Base-by-base conservation (phyloP, 2,113 vertebrate genomes). In the Trogon surrucura region DNA sequence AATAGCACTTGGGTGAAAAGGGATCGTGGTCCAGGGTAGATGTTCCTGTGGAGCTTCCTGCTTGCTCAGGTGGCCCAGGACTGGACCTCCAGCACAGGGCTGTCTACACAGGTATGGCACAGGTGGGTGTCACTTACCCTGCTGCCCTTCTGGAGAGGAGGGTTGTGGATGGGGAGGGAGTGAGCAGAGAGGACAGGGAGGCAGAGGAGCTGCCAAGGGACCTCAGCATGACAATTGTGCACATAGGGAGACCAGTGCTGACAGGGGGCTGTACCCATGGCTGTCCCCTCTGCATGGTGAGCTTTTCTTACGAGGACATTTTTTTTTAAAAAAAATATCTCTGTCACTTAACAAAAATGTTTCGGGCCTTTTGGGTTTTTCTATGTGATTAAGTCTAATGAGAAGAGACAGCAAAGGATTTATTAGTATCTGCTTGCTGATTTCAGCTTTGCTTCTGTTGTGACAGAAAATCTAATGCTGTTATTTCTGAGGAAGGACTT, bases 371-470 rank as follows among this genome's bases (percentile, higher is more conserved):
- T 85, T 32, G 54, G 66, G 41, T 57, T 92, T 70, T 89, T 58
- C 41, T n/a, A 30, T 58, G 45, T 62, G 70, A 72, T 67, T 80
- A 61, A 81, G 50, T 82, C 70, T 91, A 77, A 93, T 0, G 8
- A 91, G 93, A 51, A 95, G 87, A 94, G 87, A 66, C 84, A 94
- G 87, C 1, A 2, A 50, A 95, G 66, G 66, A 51, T 91, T 89
- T 95, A 41, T 57, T 71, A 82, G 50, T 69, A 44, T 80, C 89
- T 94, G 86, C 70, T 82, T 38, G 34, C 73, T 62, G 74, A 50
- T 89, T 93, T 70, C 67, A 88, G 66, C 75, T 80, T 82, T 82
- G 18, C 54, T 30, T 71, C 70, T 57, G 77, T 50, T 82, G 72
- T 84, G 86, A n/a, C 64, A 80, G 25, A 54, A 66, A 51, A 82